A percentile compares a stretch with the other conserved stretches of the same genome.
These are phyloP conservation scores for Cephalopachus bancanus DNA, from an alignment of 2,797 vertebrate genomes.

Conservation along the genomic window DNA sequence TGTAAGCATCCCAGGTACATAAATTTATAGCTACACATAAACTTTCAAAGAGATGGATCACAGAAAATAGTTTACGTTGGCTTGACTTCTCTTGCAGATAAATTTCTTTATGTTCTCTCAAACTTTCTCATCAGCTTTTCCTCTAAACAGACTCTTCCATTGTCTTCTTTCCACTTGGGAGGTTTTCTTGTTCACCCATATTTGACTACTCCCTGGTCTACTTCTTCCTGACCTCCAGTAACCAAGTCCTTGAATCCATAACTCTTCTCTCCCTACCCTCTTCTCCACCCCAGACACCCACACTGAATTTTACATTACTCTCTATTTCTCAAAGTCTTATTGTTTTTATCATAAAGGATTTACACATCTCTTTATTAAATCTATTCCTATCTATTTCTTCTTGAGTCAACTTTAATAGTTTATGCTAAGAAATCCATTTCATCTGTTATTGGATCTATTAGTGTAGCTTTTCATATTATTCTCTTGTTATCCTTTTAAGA, in stretches of 20 bases:
- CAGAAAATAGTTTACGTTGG: neutral
- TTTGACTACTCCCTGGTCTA: neutral
- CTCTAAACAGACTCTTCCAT: neutral
- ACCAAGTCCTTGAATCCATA: neutral
- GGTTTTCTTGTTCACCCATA: neutral
- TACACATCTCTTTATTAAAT: neutral
- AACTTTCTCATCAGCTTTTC: neutral
- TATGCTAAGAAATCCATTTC: neutral
- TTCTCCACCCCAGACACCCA: neutral
- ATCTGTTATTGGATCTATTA: neutral
- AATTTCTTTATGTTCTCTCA: neutral
- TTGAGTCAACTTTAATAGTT: neutral
- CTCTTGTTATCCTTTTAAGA: neutral
- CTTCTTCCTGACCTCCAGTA: neutral
- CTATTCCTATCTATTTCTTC: neutral
- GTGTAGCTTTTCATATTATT: neutral
- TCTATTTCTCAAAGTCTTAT: neutral
- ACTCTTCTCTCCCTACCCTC: neutral
- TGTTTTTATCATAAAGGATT: neutral
- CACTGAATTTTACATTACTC: neutral
- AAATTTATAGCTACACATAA: neutral
- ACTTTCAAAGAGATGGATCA: neutral
- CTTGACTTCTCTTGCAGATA: neutral
- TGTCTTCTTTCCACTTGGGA: neutral
- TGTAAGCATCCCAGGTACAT: neutral